Base-by-base conservation (phyloP, 1,140 invertebrate genomes). In the Halotydeus destructor region DNA sequence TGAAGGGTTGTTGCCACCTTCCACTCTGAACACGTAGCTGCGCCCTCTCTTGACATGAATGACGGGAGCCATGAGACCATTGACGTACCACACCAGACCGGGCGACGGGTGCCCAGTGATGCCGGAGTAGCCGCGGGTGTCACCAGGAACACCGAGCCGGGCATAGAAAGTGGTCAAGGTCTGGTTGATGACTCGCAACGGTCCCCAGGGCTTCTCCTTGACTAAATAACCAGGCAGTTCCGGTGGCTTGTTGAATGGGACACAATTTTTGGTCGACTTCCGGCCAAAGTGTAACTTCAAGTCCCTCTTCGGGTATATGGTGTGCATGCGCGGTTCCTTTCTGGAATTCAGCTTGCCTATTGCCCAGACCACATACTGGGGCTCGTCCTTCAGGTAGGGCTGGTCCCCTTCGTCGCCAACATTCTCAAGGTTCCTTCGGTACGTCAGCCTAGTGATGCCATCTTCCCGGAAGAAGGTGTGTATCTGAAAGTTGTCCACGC, bases 81-180 rank as follows among this genome's bases (percentile, higher is more conserved):
- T 88, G 30, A 85, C 76, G 58, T 84, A 85, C 77, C 78, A 83
- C 8, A 79, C 79, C 47, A 88, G 80, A 26, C 81, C 82, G 73
- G 81, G 83, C 1, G 78, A 80, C 5, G 76, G 73, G 49, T 71
- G 64, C 75, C 76, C 76, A 43, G 78, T 80, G 3, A 78, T 66
- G 16, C 74, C 75, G 57, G 74, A 69, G 54, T 82, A 84, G 9
- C 78, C 80, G 50, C 69, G 67, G 50, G 65, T 63, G 0, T 74
- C 76, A 23, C 76, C 80, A 22, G 77, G 71, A n/a, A 78, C 78
- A 3, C 80, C 80, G n/a, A 85, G 55, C 16, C 71, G 70, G 0
- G 76, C 74, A 41, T 63, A 72, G 44, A 85, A 82, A 11, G 71
- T 70, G 44, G 80, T 67, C 24, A 82, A 67, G 26, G 72, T 71